Conservation (phyloP, 2,113 vertebrate species). For the Nanger granti region DNA sequence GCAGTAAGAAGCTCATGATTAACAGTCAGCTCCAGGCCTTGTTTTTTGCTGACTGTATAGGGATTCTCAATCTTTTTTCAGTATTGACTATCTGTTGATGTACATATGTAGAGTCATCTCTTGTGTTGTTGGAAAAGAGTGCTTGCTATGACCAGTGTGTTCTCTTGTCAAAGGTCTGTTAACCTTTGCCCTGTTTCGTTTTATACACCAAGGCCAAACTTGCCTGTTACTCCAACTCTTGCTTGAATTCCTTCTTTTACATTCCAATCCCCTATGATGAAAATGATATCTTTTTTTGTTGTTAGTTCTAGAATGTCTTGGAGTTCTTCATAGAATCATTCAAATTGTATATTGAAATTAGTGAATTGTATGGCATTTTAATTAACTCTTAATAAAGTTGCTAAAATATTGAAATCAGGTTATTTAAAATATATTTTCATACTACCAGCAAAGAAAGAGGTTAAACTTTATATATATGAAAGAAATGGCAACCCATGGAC, state of each 20-base stretch:
- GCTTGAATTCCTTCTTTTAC: not conserved
- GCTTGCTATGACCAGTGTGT: not conserved
- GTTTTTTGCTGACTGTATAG: not conserved
- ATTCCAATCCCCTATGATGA: not conserved
- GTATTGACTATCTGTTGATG: not conserved
- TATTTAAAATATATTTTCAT: not conserved
- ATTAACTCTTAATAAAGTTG: not conserved
- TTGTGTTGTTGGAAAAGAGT: not conserved
- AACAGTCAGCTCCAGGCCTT: not conserved
- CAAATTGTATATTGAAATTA: not conserved
- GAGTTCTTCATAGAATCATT: not conserved
- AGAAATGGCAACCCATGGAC: not conserved
- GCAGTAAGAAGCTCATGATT: not conserved
- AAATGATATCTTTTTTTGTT: not conserved
- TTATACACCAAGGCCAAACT: not conserved
- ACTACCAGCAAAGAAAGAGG: not conserved
- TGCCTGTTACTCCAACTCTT: not conserved
- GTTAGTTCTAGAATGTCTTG: not conserved
- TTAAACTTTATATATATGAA: not conserved
- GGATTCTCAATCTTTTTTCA: not conserved
- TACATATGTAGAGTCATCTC: not conserved
- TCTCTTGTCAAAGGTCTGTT: not conserved
- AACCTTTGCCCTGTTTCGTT: not conserved
- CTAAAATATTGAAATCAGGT: not conserved
- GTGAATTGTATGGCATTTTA: not conserved